phyloP scores from a whole-genome alignment of 2,797 vertebrate genomes.

The Hemibagrus guttatus region DNA sequence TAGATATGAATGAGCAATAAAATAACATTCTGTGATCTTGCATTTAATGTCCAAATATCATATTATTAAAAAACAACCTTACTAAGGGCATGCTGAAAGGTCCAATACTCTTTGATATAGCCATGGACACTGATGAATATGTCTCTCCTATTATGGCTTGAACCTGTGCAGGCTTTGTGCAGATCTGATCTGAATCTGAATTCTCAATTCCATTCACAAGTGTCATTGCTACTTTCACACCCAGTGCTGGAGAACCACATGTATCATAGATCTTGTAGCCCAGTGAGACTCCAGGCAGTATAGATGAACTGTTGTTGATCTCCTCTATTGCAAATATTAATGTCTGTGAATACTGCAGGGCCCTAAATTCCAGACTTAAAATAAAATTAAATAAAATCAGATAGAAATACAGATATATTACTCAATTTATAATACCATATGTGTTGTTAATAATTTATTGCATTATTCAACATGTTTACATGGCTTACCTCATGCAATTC shows the following conservation, averaged over 20 bases:
- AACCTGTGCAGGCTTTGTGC: conserved; percentile 64
- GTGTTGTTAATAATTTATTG: not conserved
- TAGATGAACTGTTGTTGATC: conserved; percentile 70
- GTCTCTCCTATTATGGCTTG: conserved; percentile 72
- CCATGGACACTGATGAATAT: conserved; percentile 69
- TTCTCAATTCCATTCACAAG: conserved; percentile 63
- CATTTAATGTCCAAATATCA: not conserved
- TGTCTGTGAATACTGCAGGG: conserved; percentile 68
- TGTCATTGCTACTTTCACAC: conserved; percentile 64
- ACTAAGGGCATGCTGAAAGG: conserved; percentile 73
- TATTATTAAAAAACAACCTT: not conserved
- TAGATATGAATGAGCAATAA: not conserved
- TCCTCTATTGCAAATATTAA: conserved; percentile 74
- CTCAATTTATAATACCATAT: not conserved
- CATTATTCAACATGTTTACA: not conserved
- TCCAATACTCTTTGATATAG: conserved; percentile 67
- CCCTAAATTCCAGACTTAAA: conserved; percentile 71
- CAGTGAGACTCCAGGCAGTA: conserved; percentile 68
- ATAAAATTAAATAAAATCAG: not conserved
- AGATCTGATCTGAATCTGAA: conserved; percentile 33
- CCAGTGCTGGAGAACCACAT: conserved; percentile 65
- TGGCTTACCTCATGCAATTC: conserved; percentile 70
- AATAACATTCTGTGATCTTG: not conserved
- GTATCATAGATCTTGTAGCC: conserved; percentile 70
- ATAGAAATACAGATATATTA: not conserved